These are phyloP conservation scores for Boulengeromyrus knoepffleri DNA, from an alignment of 2,113 vertebrate species.

Conservation along the genomic window DNA sequence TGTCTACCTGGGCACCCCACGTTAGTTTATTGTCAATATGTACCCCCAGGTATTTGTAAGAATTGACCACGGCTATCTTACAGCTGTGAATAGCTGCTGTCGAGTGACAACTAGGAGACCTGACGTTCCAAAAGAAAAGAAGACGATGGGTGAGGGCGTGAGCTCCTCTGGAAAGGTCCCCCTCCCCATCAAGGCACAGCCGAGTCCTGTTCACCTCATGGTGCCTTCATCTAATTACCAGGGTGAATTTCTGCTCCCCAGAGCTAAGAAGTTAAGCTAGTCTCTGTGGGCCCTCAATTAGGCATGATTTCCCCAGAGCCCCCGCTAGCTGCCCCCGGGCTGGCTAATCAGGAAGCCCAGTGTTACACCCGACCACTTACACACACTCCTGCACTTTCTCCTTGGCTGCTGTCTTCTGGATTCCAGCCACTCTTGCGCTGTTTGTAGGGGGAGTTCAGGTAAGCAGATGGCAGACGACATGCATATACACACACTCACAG, in stretches of 20 bases:
- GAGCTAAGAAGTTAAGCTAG: background rate
- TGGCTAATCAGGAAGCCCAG: background rate
- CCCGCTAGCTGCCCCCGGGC: background rate
- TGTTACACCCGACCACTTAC: constrained; percentile 37
- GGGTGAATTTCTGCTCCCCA: background rate
- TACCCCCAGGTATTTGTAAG: no score
- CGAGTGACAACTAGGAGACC: no score
- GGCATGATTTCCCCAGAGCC: background rate
- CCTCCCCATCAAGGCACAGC: background rate
- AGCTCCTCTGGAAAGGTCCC: background rate
- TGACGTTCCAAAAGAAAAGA: background rate
- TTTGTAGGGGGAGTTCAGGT: background rate
- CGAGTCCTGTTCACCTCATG: background rate
- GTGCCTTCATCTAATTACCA: background rate
- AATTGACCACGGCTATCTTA: no score
- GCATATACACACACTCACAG: background rate
- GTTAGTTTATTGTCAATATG: no score
- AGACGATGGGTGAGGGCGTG: background rate
- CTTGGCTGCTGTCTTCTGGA: constrained; percentile 39
- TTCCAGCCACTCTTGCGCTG: constrained; percentile 47
- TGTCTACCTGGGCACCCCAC: no score
- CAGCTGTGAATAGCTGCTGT: no score
- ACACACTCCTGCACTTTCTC: constrained; percentile 42
- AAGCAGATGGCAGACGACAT: background rate
- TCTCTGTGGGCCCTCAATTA: background rate